Conservation (phyloP, 2,113 vertebrate genomes). For the Gymnocephalus cernua region DNA sequence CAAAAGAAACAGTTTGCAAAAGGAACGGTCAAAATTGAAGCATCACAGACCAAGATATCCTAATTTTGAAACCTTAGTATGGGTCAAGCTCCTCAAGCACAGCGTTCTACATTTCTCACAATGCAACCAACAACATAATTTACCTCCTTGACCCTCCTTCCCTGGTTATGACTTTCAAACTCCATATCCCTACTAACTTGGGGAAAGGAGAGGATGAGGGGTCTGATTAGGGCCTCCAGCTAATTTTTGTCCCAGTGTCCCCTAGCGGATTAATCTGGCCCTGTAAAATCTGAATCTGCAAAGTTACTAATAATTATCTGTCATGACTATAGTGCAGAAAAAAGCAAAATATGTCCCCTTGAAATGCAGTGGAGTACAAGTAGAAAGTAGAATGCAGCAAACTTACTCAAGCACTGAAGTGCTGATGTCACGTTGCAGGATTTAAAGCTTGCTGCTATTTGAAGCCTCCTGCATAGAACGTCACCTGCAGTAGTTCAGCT, state of each 20-base stretch:
- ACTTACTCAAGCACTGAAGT: neutral
- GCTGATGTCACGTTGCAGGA: slow-evolving; percentile 1
- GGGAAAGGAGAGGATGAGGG: neutral
- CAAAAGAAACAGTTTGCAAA: too few relatives aligned
- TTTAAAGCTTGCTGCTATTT: neutral
- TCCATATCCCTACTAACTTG: neutral
- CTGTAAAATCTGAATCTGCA: neutral
- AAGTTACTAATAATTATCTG: neutral
- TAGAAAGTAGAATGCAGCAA: neutral
- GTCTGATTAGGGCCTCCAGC: neutral
- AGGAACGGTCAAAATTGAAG: too few relatives aligned
- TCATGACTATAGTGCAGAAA: neutral
- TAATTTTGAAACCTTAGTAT: too few relatives aligned
- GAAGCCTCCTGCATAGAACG: neutral
- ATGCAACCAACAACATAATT: neutral
- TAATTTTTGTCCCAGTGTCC: neutral
- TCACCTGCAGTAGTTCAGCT: neutral
- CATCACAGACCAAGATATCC: too few relatives aligned
- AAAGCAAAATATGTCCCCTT: neutral
- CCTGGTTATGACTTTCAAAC: neutral
- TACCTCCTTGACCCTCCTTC: neutral
- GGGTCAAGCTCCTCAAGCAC: too few relatives aligned
- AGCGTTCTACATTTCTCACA: too few relatives aligned
- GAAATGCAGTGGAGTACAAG: neutral
- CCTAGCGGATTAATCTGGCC: neutral